These are phyloP conservation scores for Cheiracanthium punctorium DNA, from an alignment of 2,888 invertebrate species.

Conservation along the genomic window DNA sequence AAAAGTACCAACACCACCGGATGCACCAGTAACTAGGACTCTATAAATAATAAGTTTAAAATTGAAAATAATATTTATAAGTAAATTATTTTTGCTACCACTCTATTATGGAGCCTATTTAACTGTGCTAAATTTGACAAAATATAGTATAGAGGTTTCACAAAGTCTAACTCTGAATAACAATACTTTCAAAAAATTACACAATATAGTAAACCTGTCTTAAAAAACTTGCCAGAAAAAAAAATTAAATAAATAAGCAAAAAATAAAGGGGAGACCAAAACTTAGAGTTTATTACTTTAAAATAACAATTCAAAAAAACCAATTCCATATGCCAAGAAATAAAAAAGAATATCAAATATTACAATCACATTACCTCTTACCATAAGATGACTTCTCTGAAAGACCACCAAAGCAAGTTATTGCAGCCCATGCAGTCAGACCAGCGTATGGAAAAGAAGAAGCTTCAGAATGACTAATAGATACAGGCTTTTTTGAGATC, in stretches of 20 bases:
- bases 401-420: conserved; percentile 82
- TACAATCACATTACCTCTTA: conserved; percentile 78
- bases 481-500: conserved; percentile 82
- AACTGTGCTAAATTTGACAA: too few species aligned
- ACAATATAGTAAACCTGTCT: too few species aligned
- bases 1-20: conserved; percentile 93
- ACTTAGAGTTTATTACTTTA: too few species aligned
- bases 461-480: conserved; percentile 82
- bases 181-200: too few species aligned
- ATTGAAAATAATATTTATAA: not conserved
- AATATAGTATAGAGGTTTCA: too few species aligned
- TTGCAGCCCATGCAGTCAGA: conserved; percentile 89
- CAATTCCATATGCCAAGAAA: not conserved
- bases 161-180: too few species aligned
- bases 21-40: conserved; percentile 89
- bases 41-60: conserved; percentile 75
- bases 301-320: not conserved
- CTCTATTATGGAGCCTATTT: too few species aligned
- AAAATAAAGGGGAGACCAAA: not conserved
- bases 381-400: conserved; percentile 76
- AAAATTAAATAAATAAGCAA: too few species aligned
- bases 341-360: too few species aligned
- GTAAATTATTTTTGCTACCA: too few species aligned
- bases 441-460: conserved; percentile 90
- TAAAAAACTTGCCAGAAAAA: too few species aligned